Evolutionary conservation across 1,140 invertebrate species (phyloP), one percentile per base, ranked within the genome.

Genomic region (Lordiphosa clarofinis): DNA sequence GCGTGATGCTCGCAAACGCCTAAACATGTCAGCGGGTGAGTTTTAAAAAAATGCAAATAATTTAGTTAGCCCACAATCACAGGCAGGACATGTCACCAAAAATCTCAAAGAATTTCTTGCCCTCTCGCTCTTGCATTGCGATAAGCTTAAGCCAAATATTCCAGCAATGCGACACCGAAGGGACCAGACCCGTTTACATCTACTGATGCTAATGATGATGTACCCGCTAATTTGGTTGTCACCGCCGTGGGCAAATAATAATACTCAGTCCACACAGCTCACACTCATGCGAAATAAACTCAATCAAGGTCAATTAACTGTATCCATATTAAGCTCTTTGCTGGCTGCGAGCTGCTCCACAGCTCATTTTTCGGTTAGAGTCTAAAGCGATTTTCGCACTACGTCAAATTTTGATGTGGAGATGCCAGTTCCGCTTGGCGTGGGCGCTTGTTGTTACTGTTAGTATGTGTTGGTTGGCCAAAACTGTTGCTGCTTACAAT

Each of bases 21-120:
- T 91, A 46, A 91, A 91, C 44, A 89, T 90, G 54, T 91, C 88
- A 70, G 91, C 73, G 58, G 86, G 86, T 88, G 90, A 90, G 90
- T 84, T 65, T 35, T 24, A 19, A n/a, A 31, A 31, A 43, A 48
- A 8, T 19, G n/a, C 11, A 8, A 33, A 24, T 15, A 36, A 36
- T n/a, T 68, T 31, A 31, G 40, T 68, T 60, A 46, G 52, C 37
- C 49, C 47, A 40, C 19, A 28, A 28, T 6, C 24, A 28, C 24
- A 28, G 2, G 2, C 24, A 28, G 24, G 24, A 28, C 6, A 6
- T 1, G 24, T 31, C 28, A 31, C 7, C 28, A 28, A 28, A 28
- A 28, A 28, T 7, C 28, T 7, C 28, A 31, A 31, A 31, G 28
- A 31, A 31, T 31, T 31, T 31, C 28, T 31, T 31, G 7, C 28